Conservation (phyloP, 2,113 vertebrate species). For the Sminthopsis crassicaudata region DNA sequence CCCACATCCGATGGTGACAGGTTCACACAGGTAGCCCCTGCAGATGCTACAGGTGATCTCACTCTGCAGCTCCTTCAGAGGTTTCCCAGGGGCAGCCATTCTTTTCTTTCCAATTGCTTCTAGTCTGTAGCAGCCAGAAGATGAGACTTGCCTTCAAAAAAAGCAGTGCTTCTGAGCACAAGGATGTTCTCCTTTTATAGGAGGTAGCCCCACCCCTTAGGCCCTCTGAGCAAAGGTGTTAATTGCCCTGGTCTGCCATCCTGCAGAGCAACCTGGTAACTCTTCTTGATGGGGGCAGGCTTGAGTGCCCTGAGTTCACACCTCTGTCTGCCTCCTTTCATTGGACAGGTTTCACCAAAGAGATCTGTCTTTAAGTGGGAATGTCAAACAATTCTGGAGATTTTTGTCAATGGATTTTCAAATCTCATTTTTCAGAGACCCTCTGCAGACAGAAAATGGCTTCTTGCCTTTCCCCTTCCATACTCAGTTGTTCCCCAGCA, state of each 20-base stretch:
- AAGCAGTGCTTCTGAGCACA: neutral
- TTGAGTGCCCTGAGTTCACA: slow-evolving; percentile 76
- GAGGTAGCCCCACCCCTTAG: neutral
- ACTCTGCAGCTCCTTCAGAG: neutral
- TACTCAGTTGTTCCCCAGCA: no score
- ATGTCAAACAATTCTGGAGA: no score
- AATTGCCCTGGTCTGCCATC: no score
- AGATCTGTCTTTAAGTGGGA: no score
- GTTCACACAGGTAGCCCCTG: neutral
- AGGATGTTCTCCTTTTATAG: neutral
- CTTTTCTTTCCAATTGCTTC: neutral
- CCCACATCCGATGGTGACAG: neutral
- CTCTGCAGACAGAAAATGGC: no score
- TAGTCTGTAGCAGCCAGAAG: neutral
- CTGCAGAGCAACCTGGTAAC: no score
- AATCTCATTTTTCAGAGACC: no score
- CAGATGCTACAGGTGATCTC: neutral
- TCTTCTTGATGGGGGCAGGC: no score
- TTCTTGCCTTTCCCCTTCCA: no score
- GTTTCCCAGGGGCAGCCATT: neutral
- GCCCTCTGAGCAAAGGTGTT: no score
- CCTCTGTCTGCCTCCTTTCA: neutral
- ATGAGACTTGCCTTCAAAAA: neutral
- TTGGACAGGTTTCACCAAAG: no score
- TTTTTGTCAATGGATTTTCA: no score